These are phyloP conservation scores for Anas bernieri DNA, from an alignment of 2,797 vertebrate species.

Conservation along the genomic window DNA sequence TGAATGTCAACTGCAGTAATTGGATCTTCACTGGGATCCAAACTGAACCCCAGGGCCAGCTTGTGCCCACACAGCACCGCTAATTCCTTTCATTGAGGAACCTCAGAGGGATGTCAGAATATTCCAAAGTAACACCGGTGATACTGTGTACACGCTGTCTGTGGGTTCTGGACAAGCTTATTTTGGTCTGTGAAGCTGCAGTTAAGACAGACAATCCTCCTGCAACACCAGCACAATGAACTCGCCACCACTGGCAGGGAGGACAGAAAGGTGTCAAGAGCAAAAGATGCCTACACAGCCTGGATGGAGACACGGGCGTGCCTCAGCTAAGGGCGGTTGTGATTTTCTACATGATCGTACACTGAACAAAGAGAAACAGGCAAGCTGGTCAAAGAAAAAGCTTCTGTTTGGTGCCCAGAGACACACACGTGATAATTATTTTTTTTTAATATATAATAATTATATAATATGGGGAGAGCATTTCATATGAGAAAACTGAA, in stretches of 20 bases:
- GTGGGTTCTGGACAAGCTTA: neutral
- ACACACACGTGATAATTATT: neutral
- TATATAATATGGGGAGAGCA: neutral
- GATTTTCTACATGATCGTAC: neutral
- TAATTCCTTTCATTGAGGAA: neutral
- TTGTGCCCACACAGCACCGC: neutral
- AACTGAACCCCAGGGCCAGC: neutral
- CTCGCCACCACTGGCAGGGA: neutral
- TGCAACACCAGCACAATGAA: neutral
- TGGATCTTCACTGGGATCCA: neutral
- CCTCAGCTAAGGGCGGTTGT: neutral
- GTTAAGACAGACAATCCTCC: neutral
- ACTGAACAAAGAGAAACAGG: neutral
- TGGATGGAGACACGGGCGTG: neutral
- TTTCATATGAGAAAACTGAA: neutral
- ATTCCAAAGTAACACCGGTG: neutral
- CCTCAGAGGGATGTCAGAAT: neutral
- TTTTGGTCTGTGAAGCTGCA: neutral
- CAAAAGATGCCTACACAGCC: neutral
- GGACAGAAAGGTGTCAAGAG: neutral
- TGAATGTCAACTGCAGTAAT: neutral
- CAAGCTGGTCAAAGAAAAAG: neutral
- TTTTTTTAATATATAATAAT: neutral
- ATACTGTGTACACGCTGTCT: fast-evolving
- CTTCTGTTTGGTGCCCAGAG: neutral